Conservation (phyloP, 2,888 invertebrate species). For the Leptodirus hochenwartii region DNA sequence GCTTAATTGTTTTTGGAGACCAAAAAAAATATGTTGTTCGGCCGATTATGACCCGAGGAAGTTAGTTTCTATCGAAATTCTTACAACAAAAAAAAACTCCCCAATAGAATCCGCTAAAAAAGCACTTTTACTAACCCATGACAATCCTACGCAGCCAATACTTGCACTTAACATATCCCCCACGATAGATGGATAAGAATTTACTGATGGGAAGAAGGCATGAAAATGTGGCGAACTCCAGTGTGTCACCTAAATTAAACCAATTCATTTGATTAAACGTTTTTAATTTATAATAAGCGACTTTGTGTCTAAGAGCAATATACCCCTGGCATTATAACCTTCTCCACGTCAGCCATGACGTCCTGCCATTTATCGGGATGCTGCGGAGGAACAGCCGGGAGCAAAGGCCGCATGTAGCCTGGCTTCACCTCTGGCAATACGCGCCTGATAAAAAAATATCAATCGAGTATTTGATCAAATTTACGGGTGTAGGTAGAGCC, state of each 20-base stretch:
- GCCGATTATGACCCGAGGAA: no score
- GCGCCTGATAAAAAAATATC: constrained; percentile 44
- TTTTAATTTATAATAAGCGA: neutral
- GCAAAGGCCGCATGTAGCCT: constrained; percentile 73
- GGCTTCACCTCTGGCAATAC: constrained; percentile 87
- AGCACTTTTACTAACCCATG: constrained; percentile 3
- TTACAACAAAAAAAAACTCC: no score
- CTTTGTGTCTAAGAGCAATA: no score
- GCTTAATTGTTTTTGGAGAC: no score
- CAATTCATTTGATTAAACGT: neutral
- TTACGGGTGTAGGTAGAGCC: no score
- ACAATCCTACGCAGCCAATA: constrained; percentile 5
- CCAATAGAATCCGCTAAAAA: no score
- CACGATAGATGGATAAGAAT: constrained; percentile 71
- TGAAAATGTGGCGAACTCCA: constrained; percentile 65
- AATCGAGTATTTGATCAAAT: no score
- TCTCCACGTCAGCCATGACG: constrained; percentile 83
- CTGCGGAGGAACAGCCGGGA: constrained; percentile 72
- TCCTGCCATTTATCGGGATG: constrained; percentile 78
- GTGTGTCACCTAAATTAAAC: constrained; percentile 9
- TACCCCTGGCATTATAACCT: constrained; percentile 92
- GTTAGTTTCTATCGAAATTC: no score
- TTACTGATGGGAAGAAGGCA: constrained; percentile 76
- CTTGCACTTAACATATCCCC: constrained; percentile 36
- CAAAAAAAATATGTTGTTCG: no score